These are phyloP conservation scores for Lasius fuliginosus DNA, from an alignment of 2,888 invertebrate genomes.

Conservation along the genomic window DNA sequence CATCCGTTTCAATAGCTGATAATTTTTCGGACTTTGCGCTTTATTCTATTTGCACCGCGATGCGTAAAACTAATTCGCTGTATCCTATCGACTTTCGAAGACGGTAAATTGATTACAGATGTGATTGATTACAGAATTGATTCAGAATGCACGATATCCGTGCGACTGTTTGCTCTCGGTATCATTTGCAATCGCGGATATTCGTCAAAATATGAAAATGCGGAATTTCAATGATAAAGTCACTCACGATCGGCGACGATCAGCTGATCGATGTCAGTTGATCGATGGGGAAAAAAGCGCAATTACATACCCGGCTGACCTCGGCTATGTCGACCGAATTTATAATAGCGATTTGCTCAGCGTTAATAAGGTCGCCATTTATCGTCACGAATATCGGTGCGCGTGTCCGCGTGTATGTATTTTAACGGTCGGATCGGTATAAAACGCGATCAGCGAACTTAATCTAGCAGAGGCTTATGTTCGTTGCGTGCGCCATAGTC, in stretches of 20 bases:
- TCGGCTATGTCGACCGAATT: conserved; percentile 48
- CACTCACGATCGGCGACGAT: conserved; percentile 29
- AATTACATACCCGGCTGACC: conserved; percentile 30
- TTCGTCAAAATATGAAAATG: conserved; percentile 15
- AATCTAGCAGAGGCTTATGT: conserved; percentile 51
- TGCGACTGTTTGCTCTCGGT: background rate
- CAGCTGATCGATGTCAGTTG: background rate
- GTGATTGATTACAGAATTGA: background rate
- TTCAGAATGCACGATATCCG: background rate
- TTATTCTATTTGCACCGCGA: conserved; percentile 9
- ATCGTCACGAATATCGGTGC: conserved; percentile 52
- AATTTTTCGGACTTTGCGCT: conserved; percentile 11
- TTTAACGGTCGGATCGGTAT: conserved; percentile 49
- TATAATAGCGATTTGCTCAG: conserved; percentile 27
- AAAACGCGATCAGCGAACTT: conserved; percentile 54
- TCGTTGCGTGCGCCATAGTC: conserved; percentile 53
- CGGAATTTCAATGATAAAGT: background rate
- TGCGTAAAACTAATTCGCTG: background rate
- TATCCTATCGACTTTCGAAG: conserved; percentile 30
- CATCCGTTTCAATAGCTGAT: conserved; percentile 1
- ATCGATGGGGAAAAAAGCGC: conserved; percentile 26
- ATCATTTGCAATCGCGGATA: conserved; percentile 3
- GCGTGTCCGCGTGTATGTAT: conserved; percentile 28
- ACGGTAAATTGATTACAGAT: conserved; percentile 7
- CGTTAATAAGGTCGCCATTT: conserved; percentile 48